These are phyloP conservation scores for Nasua narica DNA, from an alignment of 2,797 vertebrate species.

Conservation along the genomic window DNA sequence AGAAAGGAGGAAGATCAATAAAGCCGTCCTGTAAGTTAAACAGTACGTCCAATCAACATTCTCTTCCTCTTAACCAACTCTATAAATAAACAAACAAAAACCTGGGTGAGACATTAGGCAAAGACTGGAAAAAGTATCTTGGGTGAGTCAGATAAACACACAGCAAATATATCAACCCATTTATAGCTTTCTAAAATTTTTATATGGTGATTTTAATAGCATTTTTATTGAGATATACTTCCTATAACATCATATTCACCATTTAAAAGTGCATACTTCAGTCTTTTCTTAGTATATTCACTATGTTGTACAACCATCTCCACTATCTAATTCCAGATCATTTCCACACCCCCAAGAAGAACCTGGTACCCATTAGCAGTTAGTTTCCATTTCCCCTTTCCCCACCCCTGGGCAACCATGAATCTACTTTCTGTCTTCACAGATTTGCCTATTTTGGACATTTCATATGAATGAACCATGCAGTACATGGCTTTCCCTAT, in stretches of 20 bases:
- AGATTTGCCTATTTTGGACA: not conserved
- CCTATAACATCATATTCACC: not conserved
- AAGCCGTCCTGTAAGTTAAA: not conserved
- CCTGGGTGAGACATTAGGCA: not conserved
- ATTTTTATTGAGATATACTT: not conserved
- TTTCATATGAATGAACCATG: not conserved
- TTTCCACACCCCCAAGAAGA: not conserved
- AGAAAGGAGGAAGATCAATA: constrained; percentile 10
- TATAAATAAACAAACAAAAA: constrained; percentile 37
- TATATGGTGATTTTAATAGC: not conserved
- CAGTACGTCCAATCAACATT: not conserved
- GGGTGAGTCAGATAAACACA: constrained; percentile 22
- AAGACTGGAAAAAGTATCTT: not conserved
- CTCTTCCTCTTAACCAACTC: not conserved
- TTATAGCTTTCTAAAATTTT: constrained; percentile 33
- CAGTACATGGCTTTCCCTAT: not conserved
- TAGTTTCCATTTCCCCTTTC: not conserved
- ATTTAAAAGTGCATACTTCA: not conserved
- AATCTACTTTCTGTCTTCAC: not conserved
- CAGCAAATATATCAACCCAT: not conserved
- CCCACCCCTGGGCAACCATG: not conserved
- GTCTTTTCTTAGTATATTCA: not conserved
- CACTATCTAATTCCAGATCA: not conserved
- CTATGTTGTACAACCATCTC: not conserved
- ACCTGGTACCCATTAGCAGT: not conserved